These are phyloP conservation scores for Erebia palarica DNA, from an alignment of 2,888 invertebrate species.

Conservation along the genomic window DNA sequence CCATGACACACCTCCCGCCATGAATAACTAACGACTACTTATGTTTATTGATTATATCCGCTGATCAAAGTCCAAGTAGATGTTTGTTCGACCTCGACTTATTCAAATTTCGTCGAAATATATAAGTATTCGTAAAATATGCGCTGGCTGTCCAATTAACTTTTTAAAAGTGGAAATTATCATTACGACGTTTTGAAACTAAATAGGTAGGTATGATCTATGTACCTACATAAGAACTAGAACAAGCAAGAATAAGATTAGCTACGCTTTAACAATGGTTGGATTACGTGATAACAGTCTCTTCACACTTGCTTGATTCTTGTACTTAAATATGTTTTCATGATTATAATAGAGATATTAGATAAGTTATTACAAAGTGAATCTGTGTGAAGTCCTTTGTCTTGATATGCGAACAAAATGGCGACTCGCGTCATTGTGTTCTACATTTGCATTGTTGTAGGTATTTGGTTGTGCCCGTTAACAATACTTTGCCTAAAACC, in stretches of 20 bases:
- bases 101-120: conserved; percentile 9
- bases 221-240: too few species aligned
- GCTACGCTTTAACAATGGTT: background rate
- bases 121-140: background rate
- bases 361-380: background rate
- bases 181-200: too few species aligned
- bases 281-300: background rate
- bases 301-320: background rate
- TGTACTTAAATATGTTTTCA: background rate
- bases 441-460: background rate
- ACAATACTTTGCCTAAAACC: conserved; percentile 22
- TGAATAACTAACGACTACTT: conserved; percentile 23
- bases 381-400: background rate
- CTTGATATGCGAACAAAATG: background rate
- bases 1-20: conserved; percentile 26
- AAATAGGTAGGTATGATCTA: too few species aligned
- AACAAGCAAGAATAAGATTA: too few species aligned
- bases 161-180: too few species aligned
- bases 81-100: conserved; percentile 10
- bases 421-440: conserved; percentile 6
- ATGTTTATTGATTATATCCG: conserved; percentile 26
- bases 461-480: background rate
- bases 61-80: conserved; percentile 27
- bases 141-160: background rate
- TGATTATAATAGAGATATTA: background rate